Conservation (phyloP, 2,888 invertebrate species). For the Sarcophaga subvicina region DNA sequence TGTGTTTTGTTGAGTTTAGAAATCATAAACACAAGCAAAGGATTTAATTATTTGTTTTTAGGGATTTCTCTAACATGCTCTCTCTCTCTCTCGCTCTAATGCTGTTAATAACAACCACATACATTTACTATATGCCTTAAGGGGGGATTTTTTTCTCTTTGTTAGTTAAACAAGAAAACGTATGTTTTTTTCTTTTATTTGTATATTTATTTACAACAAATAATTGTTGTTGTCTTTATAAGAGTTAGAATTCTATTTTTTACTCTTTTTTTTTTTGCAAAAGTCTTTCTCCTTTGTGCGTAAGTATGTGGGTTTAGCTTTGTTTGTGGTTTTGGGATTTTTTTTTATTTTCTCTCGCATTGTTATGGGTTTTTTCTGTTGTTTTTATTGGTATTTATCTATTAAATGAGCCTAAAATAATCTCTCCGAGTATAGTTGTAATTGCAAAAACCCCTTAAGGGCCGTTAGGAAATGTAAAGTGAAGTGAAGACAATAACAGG, state of each 20-base stretch:
- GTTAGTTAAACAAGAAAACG: conserved; percentile 28
- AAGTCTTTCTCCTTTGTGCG: no score
- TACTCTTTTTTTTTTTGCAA: background rate
- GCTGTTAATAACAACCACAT: background rate
- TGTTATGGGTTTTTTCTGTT: background rate
- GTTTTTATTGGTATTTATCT: background rate
- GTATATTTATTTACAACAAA: conserved; percentile 45
- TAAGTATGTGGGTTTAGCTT: background rate
- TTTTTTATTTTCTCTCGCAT: background rate
- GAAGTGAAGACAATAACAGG: background rate
- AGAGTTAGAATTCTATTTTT: background rate
- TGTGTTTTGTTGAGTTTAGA: background rate
- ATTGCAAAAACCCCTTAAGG: background rate
- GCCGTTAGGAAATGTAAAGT: background rate
- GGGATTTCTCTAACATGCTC: conserved; percentile 68
- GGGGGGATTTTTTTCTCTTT: conserved; percentile 16
- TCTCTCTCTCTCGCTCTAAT: background rate
- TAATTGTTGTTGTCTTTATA: conserved; percentile 51
- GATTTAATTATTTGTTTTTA: conserved; percentile 80
- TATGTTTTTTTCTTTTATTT: conserved; percentile 59
- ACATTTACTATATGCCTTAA: background rate
- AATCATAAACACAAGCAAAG: conserved; percentile 70
- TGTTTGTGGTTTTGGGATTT: background rate
- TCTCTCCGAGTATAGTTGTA: background rate
- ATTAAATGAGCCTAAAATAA: background rate